phyloP scores from a whole-genome alignment of 2,888 invertebrate genomes.

The Himalopsyche tibetana region DNA sequence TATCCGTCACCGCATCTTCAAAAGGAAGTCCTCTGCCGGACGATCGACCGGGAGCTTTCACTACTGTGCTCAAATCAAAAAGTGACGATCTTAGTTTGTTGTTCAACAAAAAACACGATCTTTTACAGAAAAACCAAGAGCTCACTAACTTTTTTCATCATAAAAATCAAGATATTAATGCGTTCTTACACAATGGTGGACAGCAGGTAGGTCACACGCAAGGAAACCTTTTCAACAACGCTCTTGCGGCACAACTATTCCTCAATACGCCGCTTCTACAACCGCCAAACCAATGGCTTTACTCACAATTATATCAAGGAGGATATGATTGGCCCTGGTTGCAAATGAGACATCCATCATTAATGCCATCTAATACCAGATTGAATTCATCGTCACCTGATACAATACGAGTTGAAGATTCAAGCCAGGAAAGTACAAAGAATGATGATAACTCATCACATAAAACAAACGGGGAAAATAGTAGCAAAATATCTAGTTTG shows the following conservation, averaged over 20 bases:
- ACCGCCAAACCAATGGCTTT: constrained; percentile 87
- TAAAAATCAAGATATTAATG: constrained; percentile 70
- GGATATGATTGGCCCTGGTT: constrained; percentile 83
- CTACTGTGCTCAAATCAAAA: constrained; percentile 72
- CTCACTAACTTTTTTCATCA: constrained; percentile 75
- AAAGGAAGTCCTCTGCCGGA: constrained; percentile 73
- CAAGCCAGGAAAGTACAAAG: constrained; percentile 67
- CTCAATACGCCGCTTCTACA: constrained; percentile 85
- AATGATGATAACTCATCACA: constrained; percentile 62
- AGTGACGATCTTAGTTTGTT: constrained; percentile 63
- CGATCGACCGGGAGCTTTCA: constrained; percentile 77
- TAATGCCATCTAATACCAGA: constrained; percentile 66
- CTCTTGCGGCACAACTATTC: constrained; percentile 83
- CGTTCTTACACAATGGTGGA: constrained; percentile 67
- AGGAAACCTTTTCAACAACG: constrained; percentile 76
- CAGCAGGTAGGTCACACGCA: constrained; percentile 67
- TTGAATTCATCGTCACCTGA: constrained; percentile 64
- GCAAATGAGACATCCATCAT: constrained; percentile 71
- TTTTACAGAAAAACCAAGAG: constrained; percentile 73
- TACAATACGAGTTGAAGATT: constrained; percentile 67
- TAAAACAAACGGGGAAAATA: constrained; percentile 63
- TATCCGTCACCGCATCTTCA: constrained; percentile 80
- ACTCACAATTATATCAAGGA: constrained; percentile 85
- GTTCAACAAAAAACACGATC: constrained; percentile 70
- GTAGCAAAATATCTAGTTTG: constrained; percentile 66